Evolutionary conservation across 2,113 vertebrate species (phyloP).

Genomic region (Potamarius usumacintae): DNA sequence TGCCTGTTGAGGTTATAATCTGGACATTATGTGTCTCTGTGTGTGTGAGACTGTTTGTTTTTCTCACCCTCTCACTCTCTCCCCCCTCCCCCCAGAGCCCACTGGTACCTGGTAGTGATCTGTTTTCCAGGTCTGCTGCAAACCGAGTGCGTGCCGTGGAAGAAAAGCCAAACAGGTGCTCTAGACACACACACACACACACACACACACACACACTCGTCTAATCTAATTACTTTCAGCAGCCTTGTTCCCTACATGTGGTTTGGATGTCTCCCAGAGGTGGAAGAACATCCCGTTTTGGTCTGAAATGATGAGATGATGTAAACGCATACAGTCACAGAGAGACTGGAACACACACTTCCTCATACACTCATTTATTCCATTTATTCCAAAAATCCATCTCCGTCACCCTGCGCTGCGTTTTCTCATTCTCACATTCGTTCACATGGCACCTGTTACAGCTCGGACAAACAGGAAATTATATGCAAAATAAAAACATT

Average conservation of each 20-base stretch:
- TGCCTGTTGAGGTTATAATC: not conserved
- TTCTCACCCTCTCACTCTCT: constrained; percentile 3
- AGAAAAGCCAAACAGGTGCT: constrained; percentile 47
- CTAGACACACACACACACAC: not conserved
- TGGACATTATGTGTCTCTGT: not conserved
- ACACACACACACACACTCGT: not conserved
- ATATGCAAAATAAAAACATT: not conserved
- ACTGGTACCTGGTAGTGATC: constrained; percentile 92
- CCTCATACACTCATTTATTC: not conserved
- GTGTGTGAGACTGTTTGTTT: not conserved
- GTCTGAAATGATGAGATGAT: constrained; percentile 4
- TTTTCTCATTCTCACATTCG: not conserved
- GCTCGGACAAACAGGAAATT: not conserved
- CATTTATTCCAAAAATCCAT: not conserved
- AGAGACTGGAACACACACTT: not conserved
- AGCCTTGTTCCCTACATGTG: not conserved
- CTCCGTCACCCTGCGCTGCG: not conserved
- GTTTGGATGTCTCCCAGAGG: not conserved
- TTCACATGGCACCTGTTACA: not conserved
- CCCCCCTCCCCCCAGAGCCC: constrained; percentile 72
- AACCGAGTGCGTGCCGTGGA: constrained; percentile 68
- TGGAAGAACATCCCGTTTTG: constrained; percentile 26
- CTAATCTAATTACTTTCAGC: constrained; percentile 3
- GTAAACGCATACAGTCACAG: not conserved
- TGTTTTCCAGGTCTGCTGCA: constrained; percentile 90